Evolutionary conservation across 2,113 vertebrate genomes (phyloP).

Genomic region (Ameiurus melas): DNA sequence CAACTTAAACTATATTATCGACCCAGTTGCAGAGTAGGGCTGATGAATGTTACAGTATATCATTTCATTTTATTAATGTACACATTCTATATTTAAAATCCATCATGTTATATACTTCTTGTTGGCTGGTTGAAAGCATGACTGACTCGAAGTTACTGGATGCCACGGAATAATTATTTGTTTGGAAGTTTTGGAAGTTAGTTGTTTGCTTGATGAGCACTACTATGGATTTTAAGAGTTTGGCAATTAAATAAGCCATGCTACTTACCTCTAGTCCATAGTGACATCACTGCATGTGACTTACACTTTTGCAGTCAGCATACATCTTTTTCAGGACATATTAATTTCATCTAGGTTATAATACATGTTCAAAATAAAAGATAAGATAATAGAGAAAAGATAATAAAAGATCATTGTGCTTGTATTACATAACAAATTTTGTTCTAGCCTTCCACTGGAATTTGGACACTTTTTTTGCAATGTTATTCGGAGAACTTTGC

Average conservation of each 20-base stretch:
- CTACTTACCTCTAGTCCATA: not conserved
- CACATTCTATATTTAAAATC: constrained; percentile 33
- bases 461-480: too few relatives aligned
- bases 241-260: not conserved
- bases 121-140: not conserved
- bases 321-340: not conserved
- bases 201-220: not conserved
- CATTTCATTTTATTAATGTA: constrained; percentile 35
- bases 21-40: constrained; percentile 15
- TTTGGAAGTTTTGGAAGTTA: not conserved
- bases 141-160: not conserved
- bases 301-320: not conserved
- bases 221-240: not conserved
- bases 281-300: not conserved
- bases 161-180: not conserved
- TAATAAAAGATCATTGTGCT: not conserved
- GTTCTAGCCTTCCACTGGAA: too few relatives aligned
- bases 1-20: constrained; percentile 26
- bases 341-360: too few relatives aligned
- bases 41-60: constrained; percentile 23
- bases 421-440: not conserved
- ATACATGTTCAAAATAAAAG: not conserved
- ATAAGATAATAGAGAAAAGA: not conserved
- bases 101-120: constrained; percentile 16
- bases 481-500: too few relatives aligned